Base-by-base conservation (phyloP, 1,140 invertebrate genomes). In the Cecropterus lyciades region DNA sequence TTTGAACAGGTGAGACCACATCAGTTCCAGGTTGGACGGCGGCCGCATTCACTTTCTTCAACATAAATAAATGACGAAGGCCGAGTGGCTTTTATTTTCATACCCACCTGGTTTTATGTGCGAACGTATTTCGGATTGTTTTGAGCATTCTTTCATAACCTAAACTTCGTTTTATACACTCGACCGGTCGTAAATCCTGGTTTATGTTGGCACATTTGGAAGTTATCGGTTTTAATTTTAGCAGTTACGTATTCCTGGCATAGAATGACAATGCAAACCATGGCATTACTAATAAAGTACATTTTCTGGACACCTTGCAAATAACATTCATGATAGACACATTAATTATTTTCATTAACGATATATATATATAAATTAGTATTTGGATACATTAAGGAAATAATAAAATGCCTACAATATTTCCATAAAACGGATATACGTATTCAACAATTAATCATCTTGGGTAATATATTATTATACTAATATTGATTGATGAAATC, bases 141-240 rank as follows among this genome's bases (percentile, higher is more conserved):
- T 80, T 76, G 70, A 82, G 69, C 66, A 77, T 83, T 86, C 80
- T 82, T 86, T 87, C 84, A 86, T 84, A 87, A 87, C 67, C 78
- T 79, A 77, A 86, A 82, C 75, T 84, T 72, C 71, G 75, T 80
- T 85, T 84, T 84, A 84, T 77, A 85, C 78, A 80, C 79, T 79
- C 69, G 60, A 63, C n/a, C 78, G 73, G 48, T 86, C 85, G 80
- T 89, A 89, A 89, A 89, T 66, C 62, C 42, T 57, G 66, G 72
- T 89, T 89, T 87, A 89, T 85, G 80, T 81, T 67, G 51, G 76
- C 80, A 79, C 79, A 83, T 86, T 86, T 79, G 75, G 79, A 75
- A 79, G 72, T 70, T 75, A 79, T 84, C 73, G 69, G 53, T 77
- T 76, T 82, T 82, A 82, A 85, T 80, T 75, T 85, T 82, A 85